Base-by-base conservation (phyloP, 2,888 invertebrate genomes). In the Mesorhabditis spiculigera region DNA sequence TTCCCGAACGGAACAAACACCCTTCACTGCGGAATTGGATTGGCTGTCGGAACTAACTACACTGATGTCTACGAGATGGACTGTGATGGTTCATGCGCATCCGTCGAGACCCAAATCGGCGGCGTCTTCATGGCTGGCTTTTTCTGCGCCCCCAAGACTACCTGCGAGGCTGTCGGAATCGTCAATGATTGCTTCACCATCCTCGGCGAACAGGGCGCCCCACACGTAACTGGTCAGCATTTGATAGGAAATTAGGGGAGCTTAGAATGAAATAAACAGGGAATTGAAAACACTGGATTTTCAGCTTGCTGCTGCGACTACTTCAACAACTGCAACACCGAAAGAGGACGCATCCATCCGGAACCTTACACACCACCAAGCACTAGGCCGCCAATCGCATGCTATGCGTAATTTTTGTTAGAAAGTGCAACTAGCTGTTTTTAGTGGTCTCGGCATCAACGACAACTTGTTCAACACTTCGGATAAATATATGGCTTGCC, bases 271-370 rank as follows among this genome's bases (percentile, higher is more conserved):
- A 1, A 28, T 28, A 28, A 28, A 28, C n/a, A 28, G 28, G 28
- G 28, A 28, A 28, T 28, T 28, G 28, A 28, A 28, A 28, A 28
- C 28, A 1, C 28, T 28, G 28, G 28, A 28, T 28, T 28, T 50
- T 50, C 58, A 50, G 75, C 71, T n/a, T 78, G 78, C 72, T 78
- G 78, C 68, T 77, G 76, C 65, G 75, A 78, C 73, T 76, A 78
- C 67, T 69, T 50, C 63, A 73, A 75, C 74, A 71, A 73, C 71
- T 78, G 78, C 65, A 78, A 78, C 73, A 69, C 76, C 50, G 64
- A 50, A 50, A 10, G 58, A n/a, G n/a, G n/a, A 10, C 58, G 58
- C 2, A n/a, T 50, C 3, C 58, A n/a, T 13, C 58, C 58, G 70
- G 67, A 71, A 63, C 68, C 43, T 72, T 67, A 73, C 62, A 67